Evolutionary conservation across 2,797 vertebrate genomes (phyloP), one percentile per base, ranked within the genome.

Genomic region (Macrochelys suwanniensis): DNA sequence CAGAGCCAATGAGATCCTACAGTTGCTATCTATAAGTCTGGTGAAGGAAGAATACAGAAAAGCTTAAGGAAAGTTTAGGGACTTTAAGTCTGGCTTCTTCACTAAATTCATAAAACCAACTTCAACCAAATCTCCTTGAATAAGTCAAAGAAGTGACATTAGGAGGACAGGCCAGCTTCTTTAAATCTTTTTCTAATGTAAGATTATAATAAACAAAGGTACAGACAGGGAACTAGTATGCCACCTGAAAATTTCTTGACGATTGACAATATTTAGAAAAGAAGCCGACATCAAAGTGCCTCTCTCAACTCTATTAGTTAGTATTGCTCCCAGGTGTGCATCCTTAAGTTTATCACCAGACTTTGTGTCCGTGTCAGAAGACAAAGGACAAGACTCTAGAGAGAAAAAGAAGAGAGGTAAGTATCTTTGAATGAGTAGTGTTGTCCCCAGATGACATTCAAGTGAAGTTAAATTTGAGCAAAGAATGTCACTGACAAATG

Each of bases 171-270:
- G 21, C 25, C 51, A 92, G 33, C 15, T 74, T 82, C 85, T 89
- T 23, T 28, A 90, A 82, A 89, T 76, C 33, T 26, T 68, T 10
- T 68, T 68, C 7, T 86, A 42, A 50, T n/a, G 74, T 80, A 33
- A 68, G 53, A 89, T 86, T 71, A 89, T 12, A 15, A 33, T 51
- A 89, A 80, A 7, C 33, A 86, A 94, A 84, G 25, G 7, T 84
- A 54, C 15, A 84, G 5, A 47, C 13, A 59, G 21, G 51, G 13
- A 16, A 7, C 10, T 89, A 33, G 45, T 25, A 80, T 37, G 9
- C 16, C 65, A 28, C n/a, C 4, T 26, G 89, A 56, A 88, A 90
- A 92, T 50, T 3, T 76, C 5, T 10, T 47, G 5, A 4, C 65
- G 88, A 89, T 82, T 25, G 42, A 91, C 0, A 0, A 3, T 53